Evolutionary conservation across 2,888 invertebrate genomes (phyloP).

Genomic region (Patella pellucida): DNA sequence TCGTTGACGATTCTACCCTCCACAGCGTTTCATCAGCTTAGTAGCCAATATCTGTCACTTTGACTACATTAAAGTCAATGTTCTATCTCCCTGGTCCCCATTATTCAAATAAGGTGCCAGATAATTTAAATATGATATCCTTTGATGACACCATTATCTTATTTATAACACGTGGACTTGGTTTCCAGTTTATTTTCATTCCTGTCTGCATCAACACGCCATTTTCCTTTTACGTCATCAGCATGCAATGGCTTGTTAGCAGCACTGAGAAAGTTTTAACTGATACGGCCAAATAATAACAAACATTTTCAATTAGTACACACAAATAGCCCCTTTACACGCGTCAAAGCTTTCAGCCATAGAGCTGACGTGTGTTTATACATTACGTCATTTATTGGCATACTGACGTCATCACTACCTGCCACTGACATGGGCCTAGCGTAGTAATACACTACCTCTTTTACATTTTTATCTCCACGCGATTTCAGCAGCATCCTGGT

Average conservation of each 20-base stretch:
- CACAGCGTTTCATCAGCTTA: neutral
- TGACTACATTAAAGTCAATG: constrained; percentile 6
- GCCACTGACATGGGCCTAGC: neutral
- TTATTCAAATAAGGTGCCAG: constrained; percentile 18
- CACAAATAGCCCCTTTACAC: neutral
- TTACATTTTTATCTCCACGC: too few relatives aligned
- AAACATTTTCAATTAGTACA: neutral
- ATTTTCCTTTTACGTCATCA: constrained; percentile 18
- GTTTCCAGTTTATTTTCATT: constrained; percentile 24
- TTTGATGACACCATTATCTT: constrained; percentile 22
- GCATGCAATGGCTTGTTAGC: constrained; percentile 4
- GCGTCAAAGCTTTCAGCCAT: constrained; percentile 2
- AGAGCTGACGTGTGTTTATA: neutral
- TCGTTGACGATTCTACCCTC: constrained; percentile 1
- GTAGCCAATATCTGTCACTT: constrained; percentile 7
- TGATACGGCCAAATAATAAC: neutral
- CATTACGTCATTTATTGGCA: constrained; percentile 4
- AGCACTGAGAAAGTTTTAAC: neutral
- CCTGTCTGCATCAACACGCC: constrained; percentile 2
- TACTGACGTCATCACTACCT: neutral
- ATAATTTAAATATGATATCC: constrained; percentile 16
- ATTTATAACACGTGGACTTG: constrained; percentile 19
- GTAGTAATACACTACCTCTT: too few relatives aligned
- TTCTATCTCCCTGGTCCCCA: constrained; percentile 18
- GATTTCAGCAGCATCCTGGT: too few relatives aligned